Conservation (phyloP, 2,113 vertebrate genomes). For the Sapajus apella region DNA sequence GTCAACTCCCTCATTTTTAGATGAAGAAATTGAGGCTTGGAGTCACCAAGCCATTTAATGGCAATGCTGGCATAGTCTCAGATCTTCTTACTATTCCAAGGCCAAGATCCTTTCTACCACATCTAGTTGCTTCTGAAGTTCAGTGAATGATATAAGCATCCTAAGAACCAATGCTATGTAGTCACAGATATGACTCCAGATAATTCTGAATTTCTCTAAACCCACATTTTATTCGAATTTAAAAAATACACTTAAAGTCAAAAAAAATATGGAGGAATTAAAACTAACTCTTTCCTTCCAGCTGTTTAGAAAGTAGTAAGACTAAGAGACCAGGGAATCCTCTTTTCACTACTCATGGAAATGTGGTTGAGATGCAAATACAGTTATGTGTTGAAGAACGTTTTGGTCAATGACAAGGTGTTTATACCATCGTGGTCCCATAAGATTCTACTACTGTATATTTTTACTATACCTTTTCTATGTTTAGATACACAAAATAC, state of each 20-base stretch:
- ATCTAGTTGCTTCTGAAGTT: background rate
- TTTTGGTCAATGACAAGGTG: background rate
- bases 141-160: background rate
- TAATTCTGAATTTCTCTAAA: conserved; percentile 6
- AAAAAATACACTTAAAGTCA: background rate
- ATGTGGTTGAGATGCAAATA: background rate
- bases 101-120: background rate
- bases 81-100: background rate
- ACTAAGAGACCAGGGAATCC: background rate
- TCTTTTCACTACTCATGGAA: background rate
- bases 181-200: background rate
- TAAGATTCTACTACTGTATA: background rate
- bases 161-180: background rate
- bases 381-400: background rate
- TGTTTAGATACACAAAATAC: background rate
- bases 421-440: background rate
- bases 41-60: background rate
- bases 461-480: background rate
- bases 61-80: background rate
- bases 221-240: background rate
- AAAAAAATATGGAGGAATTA: background rate
- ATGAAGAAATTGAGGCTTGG: background rate
- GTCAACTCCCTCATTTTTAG: background rate
- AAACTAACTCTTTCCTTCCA: conserved; percentile 1
- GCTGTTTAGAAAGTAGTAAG: background rate